A percentile compares a stretch with the other conserved stretches of the same genome.
Conservation (phyloP, 37 sponge, comb jelly and placozoan species). For the Aplysina aerophoba region DNA sequence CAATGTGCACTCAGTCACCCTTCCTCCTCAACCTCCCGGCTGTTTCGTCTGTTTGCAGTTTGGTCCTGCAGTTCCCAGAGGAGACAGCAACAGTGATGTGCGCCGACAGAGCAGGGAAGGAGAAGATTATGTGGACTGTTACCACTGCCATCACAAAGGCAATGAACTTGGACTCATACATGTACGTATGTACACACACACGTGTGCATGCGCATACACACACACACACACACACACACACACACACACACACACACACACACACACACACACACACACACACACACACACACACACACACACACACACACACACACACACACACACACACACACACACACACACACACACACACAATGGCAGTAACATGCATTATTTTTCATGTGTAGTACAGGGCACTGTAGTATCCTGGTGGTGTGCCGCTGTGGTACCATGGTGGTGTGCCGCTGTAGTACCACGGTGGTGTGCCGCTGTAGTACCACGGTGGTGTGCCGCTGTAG, state of each 20-base stretch:
- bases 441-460: no score
- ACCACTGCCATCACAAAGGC: not conserved
- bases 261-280: not conserved
- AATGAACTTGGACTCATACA: not conserved
- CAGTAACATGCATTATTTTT: not conserved
- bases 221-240: slow-evolving; percentile 1
- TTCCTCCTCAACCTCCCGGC: not conserved
- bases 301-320: not conserved
- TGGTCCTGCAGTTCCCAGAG: slow-evolving; percentile 4
- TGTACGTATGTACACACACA: not conserved
- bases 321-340: slow-evolving; percentile 35
- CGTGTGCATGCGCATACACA: not conserved
- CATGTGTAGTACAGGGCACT: not conserved
- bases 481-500: no score
- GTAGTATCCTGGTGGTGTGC: no score
- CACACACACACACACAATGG: slow-evolving; percentile 21
- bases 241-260: slow-evolving; percentile 7
- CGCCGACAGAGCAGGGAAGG: not conserved
- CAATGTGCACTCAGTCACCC: no score
- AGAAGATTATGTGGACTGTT: not conserved
- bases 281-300: not conserved
- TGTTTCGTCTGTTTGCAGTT: not conserved
- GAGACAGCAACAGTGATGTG: slow-evolving; percentile 35
- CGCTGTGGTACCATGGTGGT: no score
- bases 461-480: no score